Evolutionary conservation across 2,113 vertebrate genomes (phyloP).

Genomic region (Butorides virescens): DNA sequence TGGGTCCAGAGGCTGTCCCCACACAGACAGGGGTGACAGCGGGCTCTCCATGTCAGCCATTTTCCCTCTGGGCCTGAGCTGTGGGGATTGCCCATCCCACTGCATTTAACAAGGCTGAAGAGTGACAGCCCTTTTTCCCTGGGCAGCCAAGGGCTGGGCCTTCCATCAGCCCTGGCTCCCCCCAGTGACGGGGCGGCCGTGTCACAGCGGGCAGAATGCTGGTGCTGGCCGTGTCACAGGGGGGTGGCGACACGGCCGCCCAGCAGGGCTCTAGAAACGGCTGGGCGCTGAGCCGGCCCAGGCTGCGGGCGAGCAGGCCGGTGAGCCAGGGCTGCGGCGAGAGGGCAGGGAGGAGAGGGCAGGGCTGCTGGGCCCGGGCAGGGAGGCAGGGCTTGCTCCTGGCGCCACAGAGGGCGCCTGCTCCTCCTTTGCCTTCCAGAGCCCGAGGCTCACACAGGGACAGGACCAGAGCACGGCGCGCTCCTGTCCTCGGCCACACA

Average conservation of each 20-base stretch:
- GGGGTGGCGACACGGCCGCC: fast-evolving
- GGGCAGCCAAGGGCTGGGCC: background rate
- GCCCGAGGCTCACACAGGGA: fast-evolving
- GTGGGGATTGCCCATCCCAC: background rate
- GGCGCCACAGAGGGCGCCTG: fast-evolving
- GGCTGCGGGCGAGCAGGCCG: background rate
- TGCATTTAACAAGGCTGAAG: background rate
- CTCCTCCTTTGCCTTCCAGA: background rate
- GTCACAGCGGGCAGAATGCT: background rate
- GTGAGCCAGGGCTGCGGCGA: background rate
- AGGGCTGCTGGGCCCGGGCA: background rate
- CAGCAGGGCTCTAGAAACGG: background rate
- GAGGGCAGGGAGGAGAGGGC: background rate
- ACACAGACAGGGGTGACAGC: too few relatives aligned
- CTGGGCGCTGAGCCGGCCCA: fast-evolving
- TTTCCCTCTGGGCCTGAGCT: too few relatives aligned
- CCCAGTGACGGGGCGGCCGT: fast-evolving
- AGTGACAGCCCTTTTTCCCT: fast-evolving
- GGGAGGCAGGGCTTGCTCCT: background rate
- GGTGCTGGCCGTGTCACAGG: background rate
- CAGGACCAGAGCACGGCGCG: background rate
- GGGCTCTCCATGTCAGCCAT: too few relatives aligned
- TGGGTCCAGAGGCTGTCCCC: background rate
- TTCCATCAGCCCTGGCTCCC: background rate
- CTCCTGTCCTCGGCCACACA: too few relatives aligned